Evolutionary conservation across 2,113 vertebrate genomes (phyloP).

Genomic region (Bubalus kerabau): DNA sequence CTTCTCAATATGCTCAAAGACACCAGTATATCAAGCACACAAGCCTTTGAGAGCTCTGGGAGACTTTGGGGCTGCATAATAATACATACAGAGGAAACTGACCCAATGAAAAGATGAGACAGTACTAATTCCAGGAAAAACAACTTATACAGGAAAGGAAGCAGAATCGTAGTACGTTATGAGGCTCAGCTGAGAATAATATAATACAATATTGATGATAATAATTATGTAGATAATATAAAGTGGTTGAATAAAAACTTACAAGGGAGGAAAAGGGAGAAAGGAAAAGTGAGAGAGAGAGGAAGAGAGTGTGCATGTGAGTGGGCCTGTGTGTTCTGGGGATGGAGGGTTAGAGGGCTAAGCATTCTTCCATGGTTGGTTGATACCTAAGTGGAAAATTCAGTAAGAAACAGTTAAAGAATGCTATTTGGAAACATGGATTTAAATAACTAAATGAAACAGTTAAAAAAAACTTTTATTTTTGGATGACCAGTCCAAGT

Average conservation of each 20-base stretch:
- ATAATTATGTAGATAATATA: not conserved
- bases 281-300: not conserved
- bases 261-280: not conserved
- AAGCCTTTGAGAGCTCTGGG: not conserved
- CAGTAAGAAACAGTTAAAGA: not conserved
- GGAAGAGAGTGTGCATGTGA: accelerated
- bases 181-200: not conserved
- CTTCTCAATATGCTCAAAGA: not conserved
- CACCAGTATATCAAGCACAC: not conserved
- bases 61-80: not conserved
- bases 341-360: not conserved
- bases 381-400: not conserved
- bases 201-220: not conserved
- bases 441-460: not conserved
- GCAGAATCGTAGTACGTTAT: not conserved
- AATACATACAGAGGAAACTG: not conserved
- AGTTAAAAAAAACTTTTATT: not conserved
- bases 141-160: not conserved
- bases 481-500: not conserved
- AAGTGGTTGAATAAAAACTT: not conserved
- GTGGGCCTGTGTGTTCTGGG: not conserved
- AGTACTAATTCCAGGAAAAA: not conserved
- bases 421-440: not conserved
- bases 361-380: not conserved
- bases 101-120: not conserved